Evolutionary conservation across 1,140 invertebrate species (phyloP), one percentile per base, ranked within the genome.

Genomic region (Phymastichus coffea): DNA sequence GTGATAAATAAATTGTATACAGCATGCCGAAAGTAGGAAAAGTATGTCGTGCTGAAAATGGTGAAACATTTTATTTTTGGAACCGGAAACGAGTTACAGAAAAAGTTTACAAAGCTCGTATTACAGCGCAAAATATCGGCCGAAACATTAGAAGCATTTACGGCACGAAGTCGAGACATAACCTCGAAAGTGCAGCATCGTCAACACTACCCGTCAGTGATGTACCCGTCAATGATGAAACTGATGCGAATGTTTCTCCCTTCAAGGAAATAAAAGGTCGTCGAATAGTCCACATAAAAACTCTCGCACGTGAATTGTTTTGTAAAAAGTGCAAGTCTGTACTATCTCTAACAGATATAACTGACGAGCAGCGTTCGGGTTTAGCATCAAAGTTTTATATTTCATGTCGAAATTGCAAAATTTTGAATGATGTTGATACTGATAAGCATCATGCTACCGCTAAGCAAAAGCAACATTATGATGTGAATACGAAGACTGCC

Each of bases 51-150:
- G n/a, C n/a, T n/a, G n/a, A n/a, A n/a, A n/a, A n/a, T n/a, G 20
- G 25, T 17, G 7, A 17, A 22, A 46, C 20, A 23, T 22, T 14
- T 8, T 46, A 35, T 59, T 46, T 6, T 23, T 46, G 43, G 20
- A 46, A 53, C 17, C 19, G 43, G 6, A 46, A 46, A 46, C 14
- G 57, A 51, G 25, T 43, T 17, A 17, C 26, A 49, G 26, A 25
- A 51, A 25, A 47, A 38, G 46, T 54, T 40, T 54, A 15, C 12
- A 58, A 22, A 30, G 44, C 3, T 25, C 19, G 51, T 22, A n/a
- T 46, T 20, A 20, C 14, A 23, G n/a, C n/a, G 3, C 20, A 23
- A 17, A 46, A 22, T 46, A 9, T 22, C 9, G 7, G 8, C 7
- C 6, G 25, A 46, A 46, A 17, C n/a, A n/a, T n/a, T n/a, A n/a